Conservation (phyloP, 2,888 invertebrate species). For the Eupithecia exiguata region DNA sequence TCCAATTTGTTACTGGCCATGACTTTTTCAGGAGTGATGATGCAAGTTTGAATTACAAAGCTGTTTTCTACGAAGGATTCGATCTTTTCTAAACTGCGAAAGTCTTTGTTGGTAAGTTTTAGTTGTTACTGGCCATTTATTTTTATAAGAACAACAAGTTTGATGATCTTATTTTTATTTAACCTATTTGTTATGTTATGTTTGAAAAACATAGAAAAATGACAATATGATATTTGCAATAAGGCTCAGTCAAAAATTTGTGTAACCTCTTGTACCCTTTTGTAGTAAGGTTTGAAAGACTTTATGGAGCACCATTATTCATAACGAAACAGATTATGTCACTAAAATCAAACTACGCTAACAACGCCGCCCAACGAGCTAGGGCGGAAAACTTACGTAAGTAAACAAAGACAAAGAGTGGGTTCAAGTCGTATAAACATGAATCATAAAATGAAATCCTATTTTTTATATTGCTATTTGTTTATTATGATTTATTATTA, state of each 20-base stretch:
- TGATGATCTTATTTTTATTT: neutral
- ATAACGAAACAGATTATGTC: neutral
- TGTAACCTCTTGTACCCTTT: neutral
- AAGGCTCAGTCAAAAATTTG: neutral
- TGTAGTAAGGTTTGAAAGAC: neutral
- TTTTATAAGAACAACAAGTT: neutral
- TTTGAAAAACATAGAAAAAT: neutral
- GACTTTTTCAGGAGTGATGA: neutral
- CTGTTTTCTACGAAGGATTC: neutral
- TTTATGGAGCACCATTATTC: neutral
- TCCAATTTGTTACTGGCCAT: constrained; percentile 5
- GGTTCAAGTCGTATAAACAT: neutral
- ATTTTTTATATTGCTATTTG: neutral
- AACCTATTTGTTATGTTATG: neutral
- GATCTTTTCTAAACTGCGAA: neutral
- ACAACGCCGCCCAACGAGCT: constrained; percentile 12
- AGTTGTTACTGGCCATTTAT: neutral
- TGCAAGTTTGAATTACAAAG: constrained; percentile 1
- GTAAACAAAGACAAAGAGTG: constrained; percentile 29
- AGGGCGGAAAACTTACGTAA: constrained; percentile 32
- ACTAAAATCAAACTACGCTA: neutral
- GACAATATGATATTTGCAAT: neutral
- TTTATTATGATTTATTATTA: neutral
- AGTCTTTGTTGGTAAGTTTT: constrained; percentile 1
- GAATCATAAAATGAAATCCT: neutral